Evolutionary conservation across 2,113 vertebrate genomes (phyloP).

Genomic region (Acrocephalus arundinaceus): DNA sequence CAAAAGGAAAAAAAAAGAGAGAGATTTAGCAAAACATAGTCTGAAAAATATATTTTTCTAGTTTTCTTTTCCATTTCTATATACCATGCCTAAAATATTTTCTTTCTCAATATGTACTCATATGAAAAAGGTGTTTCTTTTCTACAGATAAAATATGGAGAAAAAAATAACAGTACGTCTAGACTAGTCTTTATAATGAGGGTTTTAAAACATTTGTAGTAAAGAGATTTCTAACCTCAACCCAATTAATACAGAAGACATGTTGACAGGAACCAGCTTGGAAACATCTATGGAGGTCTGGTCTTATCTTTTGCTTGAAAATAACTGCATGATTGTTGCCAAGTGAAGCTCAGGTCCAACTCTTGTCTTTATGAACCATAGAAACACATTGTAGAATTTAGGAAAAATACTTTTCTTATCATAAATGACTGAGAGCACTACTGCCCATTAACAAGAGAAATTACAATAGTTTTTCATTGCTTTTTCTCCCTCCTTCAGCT

Average conservation of each 20-base stretch:
- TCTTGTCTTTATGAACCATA: background rate
- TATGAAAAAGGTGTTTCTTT: background rate
- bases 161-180: background rate
- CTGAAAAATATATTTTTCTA: rapidly evolving
- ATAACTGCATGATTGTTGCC: background rate
- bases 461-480: background rate
- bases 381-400: background rate
- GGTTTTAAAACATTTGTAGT: background rate
- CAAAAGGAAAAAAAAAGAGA: background rate
- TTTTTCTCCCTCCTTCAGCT: background rate
- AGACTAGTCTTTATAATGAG: background rate
- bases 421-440: background rate
- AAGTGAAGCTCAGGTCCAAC: background rate
- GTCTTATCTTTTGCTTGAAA: background rate
- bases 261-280: background rate
- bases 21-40: background rate
- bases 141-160: background rate
- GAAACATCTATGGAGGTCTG: background rate
- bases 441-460: background rate
- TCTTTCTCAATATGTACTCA: background rate
- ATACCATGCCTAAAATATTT: background rate
- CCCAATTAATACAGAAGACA: background rate
- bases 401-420: background rate
- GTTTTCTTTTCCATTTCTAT: background rate
- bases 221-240: background rate